Evolutionary conservation across 1,140 invertebrate species (phyloP).

Genomic region (Drosophila santomea): DNA sequence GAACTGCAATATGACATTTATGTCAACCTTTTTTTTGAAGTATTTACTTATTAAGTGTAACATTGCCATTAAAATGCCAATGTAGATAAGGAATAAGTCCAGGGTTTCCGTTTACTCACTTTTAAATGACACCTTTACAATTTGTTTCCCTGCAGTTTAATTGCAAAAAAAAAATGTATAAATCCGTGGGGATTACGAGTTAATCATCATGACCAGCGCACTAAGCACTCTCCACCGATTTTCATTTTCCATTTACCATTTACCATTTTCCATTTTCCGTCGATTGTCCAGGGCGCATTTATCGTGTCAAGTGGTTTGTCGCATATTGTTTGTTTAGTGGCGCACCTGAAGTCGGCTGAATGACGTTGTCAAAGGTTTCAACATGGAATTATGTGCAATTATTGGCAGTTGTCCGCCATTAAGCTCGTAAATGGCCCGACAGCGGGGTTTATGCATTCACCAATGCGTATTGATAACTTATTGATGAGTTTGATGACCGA

Average conservation of each 20-base stretch:
- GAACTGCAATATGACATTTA: too few species aligned
- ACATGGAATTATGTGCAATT: conserved; percentile 31
- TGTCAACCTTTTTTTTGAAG: too few species aligned
- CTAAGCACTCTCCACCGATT: conserved; percentile 29
- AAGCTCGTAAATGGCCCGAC: conserved; percentile 11
- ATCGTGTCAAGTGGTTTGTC: conserved; percentile 27
- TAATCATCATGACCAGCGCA: conserved; percentile 23
- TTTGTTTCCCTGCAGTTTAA: neutral
- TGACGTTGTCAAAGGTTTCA: conserved; percentile 35
- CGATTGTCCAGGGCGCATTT: conserved; percentile 3
- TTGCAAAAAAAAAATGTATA: conserved; percentile 2
- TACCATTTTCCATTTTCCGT: too few species aligned
- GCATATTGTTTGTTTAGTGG: conserved; percentile 34
- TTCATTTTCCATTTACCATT: neutral
- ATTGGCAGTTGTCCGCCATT: conserved; percentile 24
- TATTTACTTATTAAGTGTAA: too few species aligned
- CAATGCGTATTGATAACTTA: conserved; percentile 18
- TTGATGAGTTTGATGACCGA: conserved; percentile 13
- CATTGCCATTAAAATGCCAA: too few species aligned
- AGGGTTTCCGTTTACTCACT: too few species aligned
- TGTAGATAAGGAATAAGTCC: too few species aligned
- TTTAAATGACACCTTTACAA: neutral
- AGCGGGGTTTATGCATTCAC: conserved; percentile 15
- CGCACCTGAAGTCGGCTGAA: neutral
- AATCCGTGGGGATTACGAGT: conserved; percentile 21